Evolutionary conservation across 2,113 vertebrate species (phyloP).

Genomic region (Aythya baeri): DNA sequence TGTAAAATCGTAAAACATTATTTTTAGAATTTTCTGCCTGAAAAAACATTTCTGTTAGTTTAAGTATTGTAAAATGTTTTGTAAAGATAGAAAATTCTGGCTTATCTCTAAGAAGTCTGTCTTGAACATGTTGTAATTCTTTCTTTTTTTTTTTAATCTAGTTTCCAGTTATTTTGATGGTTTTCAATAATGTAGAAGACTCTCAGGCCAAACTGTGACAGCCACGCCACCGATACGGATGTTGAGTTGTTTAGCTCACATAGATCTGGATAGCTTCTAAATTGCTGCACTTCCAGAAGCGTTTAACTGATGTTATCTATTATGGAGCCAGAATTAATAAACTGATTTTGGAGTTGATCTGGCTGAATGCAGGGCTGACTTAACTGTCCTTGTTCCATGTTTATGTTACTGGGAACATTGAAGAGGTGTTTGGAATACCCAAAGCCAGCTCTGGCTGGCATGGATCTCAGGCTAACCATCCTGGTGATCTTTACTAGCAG

Average conservation of each 20-base stretch:
- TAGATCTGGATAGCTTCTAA: rapidly evolving
- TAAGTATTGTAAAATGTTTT: neutral
- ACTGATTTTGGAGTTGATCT: neutral
- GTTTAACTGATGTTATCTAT: neutral
- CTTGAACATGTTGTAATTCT: neutral
- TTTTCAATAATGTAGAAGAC: neutral
- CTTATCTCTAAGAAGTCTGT: neutral
- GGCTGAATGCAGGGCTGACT: neutral
- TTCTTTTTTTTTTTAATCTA: neutral
- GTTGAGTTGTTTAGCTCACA: neutral
- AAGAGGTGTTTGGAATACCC: neutral
- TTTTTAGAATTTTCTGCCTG: neutral
- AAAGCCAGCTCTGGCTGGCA: neutral
- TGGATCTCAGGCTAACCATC: neutral
- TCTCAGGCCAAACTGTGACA: neutral
- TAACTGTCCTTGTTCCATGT: neutral
- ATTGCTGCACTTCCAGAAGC: neutral
- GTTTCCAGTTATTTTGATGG: neutral
- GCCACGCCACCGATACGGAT: neutral
- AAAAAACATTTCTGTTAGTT: neutral
- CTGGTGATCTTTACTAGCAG: neutral
- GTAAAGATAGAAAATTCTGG: neutral
- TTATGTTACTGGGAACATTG: neutral
- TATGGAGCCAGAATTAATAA: neutral
- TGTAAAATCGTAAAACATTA: neutral